A percentile compares a stretch with the other conserved stretches of the same genome.
Evolutionary conservation across 2,888 invertebrate species (phyloP).

Genomic region (Holacanthella duospinosa): DNA sequence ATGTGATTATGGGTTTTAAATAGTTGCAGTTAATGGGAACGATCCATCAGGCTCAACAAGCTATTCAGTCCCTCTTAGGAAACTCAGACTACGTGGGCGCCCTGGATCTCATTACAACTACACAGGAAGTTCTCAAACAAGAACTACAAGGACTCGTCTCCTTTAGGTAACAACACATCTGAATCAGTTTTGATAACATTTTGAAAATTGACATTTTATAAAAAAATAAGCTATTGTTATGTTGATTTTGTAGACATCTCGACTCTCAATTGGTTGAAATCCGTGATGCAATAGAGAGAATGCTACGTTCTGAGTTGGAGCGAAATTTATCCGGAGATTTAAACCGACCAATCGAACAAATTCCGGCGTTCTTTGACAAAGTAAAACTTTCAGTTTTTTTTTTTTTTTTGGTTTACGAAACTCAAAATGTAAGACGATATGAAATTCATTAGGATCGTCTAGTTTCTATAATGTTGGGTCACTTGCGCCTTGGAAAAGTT

Average conservation of each 20-base stretch:
- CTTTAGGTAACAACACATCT: conserved; percentile 51
- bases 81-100: conserved; percentile 96
- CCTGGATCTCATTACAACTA: conserved; percentile 88
- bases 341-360: conserved; percentile 62
- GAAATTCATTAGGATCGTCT: conserved; percentile 43
- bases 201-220: background rate
- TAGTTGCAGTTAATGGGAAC: conserved; percentile 79
- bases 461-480: conserved; percentile 44
- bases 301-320: conserved; percentile 90
- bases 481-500: conserved; percentile 42
- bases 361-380: conserved; percentile 54
- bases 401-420: background rate
- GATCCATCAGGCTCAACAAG: conserved; percentile 95
- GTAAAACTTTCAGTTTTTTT: conserved; percentile 39
- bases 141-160: conserved; percentile 87
- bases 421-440: background rate
- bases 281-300: conserved; percentile 88
- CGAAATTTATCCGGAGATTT: conserved; percentile 82
- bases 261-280: conserved; percentile 92
- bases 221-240: background rate
- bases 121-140: conserved; percentile 82
- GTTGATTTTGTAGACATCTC: conserved; percentile 57
- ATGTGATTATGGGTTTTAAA: background rate
- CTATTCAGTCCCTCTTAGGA: conserved; percentile 84
- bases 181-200: background rate